phyloP scores from a whole-genome alignment of 2,113 vertebrate genomes.

The Ornithorhynchus anatinus region DNA sequence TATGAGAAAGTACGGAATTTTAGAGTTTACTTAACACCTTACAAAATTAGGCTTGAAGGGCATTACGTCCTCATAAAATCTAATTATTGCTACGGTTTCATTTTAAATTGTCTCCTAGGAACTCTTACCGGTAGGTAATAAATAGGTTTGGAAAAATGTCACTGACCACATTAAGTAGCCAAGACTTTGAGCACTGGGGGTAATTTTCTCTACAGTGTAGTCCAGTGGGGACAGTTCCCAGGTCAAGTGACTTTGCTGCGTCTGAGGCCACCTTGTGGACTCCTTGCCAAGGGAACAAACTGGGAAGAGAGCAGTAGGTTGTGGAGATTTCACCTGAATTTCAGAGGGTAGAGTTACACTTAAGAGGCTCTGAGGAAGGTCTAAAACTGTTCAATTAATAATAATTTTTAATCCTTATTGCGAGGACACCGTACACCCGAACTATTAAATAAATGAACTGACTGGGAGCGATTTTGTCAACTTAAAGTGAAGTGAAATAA shows the following conservation, averaged over 20 bases:
- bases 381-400: conserved; percentile 1
- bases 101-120: conserved; percentile 41
- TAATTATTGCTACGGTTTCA: conserved; percentile 43
- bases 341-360: background rate
- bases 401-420: background rate
- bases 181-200: background rate
- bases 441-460: conserved; percentile 27
- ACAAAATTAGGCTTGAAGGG: conserved; percentile 46
- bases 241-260: background rate
- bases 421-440: background rate
- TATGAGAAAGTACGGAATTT: conserved; percentile 1
- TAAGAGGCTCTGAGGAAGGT: background rate
- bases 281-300: background rate
- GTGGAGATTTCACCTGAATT: background rate
- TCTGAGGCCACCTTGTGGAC: background rate
- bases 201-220: background rate
- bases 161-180: conserved; percentile 17
- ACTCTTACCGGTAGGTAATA: conserved; percentile 30
- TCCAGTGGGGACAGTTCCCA: background rate
- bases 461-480: background rate
- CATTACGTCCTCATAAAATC: conserved; percentile 39
- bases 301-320: background rate
- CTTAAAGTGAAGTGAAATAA: conserved; percentile 16
- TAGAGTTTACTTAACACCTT: conserved; percentile 23
- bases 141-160: conserved; percentile 51